These are phyloP conservation scores for Acromyrmex heyeri DNA, from an alignment of 1,140 invertebrate species.

Conservation along the genomic window DNA sequence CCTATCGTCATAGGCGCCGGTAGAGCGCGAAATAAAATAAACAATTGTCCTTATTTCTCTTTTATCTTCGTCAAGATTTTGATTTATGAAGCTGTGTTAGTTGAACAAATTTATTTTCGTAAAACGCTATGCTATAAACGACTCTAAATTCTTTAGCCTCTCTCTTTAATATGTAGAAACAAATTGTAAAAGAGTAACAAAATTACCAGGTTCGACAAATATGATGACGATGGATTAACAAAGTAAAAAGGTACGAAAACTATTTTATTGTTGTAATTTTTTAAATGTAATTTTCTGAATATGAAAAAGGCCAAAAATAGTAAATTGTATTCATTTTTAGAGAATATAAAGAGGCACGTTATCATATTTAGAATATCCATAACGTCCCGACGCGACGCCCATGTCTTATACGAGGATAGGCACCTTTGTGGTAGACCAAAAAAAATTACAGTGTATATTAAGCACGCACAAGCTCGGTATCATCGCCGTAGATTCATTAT, in stretches of 20 bases:
- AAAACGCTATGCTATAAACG: not conserved
- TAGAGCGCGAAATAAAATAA: conserved; percentile 36
- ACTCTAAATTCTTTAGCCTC: not conserved
- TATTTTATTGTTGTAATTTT: not conserved
- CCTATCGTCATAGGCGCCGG: conserved; percentile 25
- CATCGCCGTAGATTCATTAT: not conserved
- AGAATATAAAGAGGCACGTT: not conserved
- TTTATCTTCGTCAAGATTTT: not conserved
- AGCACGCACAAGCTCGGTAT: not conserved
- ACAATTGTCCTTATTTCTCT: not conserved
- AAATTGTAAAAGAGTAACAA: not conserved
- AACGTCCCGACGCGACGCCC: conserved; percentile 6
- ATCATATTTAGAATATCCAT: not conserved
- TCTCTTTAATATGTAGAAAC: not conserved
- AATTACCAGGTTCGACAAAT: not conserved
- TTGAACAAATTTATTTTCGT: not conserved
- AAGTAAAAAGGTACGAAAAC: not conserved
- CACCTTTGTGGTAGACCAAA: not conserved
- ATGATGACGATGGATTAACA: not conserved
- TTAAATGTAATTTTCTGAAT: not conserved
- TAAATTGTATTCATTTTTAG: conserved; percentile 43
- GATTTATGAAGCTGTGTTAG: not conserved
- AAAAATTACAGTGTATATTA: too few relatives aligned
- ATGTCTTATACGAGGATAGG: not conserved
- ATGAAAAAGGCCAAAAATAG: not conserved